Base-by-base conservation (phyloP, 2,113 vertebrate genomes). In the Daphoenositta chrysoptera region DNA sequence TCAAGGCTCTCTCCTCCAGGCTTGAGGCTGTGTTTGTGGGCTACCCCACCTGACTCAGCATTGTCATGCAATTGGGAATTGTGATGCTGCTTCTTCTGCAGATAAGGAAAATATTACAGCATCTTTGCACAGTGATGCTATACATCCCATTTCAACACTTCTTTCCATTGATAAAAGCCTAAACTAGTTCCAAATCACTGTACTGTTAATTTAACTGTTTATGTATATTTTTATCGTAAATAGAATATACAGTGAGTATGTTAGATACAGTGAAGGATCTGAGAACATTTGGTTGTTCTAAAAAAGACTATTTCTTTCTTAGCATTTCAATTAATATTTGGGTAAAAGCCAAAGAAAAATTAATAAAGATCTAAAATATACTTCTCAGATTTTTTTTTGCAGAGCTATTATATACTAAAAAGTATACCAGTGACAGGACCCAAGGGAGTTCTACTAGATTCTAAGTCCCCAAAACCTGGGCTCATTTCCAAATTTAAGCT, bases 401-500 rank as follows among this genome's bases (percentile, higher is more conserved):
- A n/a, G n/a, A n/a, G n/a, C n/a, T n/a, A n/a, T n/a, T n/a, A n/a
- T n/a, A n/a, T n/a, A n/a, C n/a, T n/a, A n/a, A n/a, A n/a, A n/a
- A n/a, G n/a, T n/a, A n/a, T n/a, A n/a, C n/a, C n/a, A n/a, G n/a
- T n/a, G n/a, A n/a, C n/a, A n/a, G n/a, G n/a, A n/a, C n/a, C n/a
- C n/a, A n/a, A 96, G 63, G 63, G 78, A 86, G 11, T 93, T 80
- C 60, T 82, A 72, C 48, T 35, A 89, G 53, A 89, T 33, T 54
- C 19, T 92, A 84, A 86, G 7, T 96, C 79, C n/a, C 33, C 77
- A 42, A 94, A 81, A 86, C 70, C 83, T 83, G 50, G 91, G 61
- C 82, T 93, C 64, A 56, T 94, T 95, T 98, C 97, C 93, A 97
- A 40, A 88, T 50, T 83, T 75, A 69, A 56, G 21, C 48, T 96